These are phyloP conservation scores for pig (Sus scrofa) DNA, from an alignment of 2,113 vertebrate genomes.

Conservation along the genomic window DNA sequence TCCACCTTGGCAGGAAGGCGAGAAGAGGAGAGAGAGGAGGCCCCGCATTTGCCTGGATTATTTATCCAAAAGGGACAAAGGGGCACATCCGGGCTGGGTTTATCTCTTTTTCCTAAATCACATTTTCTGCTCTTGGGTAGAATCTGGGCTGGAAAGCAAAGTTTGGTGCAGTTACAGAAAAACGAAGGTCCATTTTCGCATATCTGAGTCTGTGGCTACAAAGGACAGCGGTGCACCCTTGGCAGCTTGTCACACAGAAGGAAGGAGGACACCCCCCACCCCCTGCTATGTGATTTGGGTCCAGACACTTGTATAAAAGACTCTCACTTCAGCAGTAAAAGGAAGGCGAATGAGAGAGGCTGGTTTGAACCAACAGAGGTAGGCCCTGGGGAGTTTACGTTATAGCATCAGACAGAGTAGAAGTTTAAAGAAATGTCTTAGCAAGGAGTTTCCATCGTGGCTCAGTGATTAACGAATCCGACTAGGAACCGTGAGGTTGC, in stretches of 20 bases:
- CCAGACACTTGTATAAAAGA: neutral
- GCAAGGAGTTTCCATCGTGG: too few species aligned
- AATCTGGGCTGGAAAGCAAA: neutral
- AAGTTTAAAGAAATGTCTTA: neutral
- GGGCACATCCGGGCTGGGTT: neutral
- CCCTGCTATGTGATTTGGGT: accelerated
- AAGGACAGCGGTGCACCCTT: accelerated
- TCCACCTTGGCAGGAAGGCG: neutral
- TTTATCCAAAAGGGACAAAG: neutral
- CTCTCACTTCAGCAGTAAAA: neutral
- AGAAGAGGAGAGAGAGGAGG: neutral
- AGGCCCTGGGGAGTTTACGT: neutral
- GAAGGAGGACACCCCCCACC: too few species aligned
- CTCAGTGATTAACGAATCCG: too few species aligned
- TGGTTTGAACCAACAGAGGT: neutral
- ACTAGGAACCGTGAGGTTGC: too few species aligned
- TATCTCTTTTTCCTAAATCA: neutral
- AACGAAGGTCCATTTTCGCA: neutral
- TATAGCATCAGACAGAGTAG: neutral
- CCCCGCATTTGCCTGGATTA: neutral
- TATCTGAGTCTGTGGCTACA: neutral
- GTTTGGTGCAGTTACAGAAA: neutral
- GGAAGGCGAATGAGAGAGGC: neutral
- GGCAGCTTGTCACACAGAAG: too few species aligned
- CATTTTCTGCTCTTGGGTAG: neutral